Evolutionary conservation across 2,113 vertebrate species (phyloP).

Genomic region (Colossoma macropomum): DNA sequence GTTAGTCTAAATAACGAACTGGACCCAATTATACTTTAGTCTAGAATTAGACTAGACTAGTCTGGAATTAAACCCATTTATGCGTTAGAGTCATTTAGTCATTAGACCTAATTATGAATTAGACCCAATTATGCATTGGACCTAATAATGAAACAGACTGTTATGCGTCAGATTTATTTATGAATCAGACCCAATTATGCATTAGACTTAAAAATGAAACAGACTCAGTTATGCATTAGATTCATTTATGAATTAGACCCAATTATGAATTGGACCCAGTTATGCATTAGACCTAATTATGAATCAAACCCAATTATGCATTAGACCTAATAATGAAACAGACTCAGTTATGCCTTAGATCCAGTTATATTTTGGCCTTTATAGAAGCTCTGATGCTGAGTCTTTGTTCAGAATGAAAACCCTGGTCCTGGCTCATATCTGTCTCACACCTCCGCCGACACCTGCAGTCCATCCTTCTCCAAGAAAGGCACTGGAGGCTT

Average conservation of each 20-base stretch:
- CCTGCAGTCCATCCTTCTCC: conserved; percentile 77
- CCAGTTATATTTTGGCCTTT: neutral
- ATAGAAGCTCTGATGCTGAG: neutral
- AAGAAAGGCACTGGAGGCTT: conserved; percentile 81
- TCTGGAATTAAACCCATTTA: neutral
- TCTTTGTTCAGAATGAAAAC: conserved; percentile 72
- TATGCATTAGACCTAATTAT: neutral
- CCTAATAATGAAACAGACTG: no score
- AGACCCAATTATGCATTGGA: neutral
- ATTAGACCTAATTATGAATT: neutral
- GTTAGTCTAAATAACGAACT: neutral
- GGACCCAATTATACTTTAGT: neutral
- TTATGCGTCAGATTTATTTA: no score
- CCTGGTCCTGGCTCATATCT: conserved; percentile 79
- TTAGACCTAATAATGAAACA: neutral
- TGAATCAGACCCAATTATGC: neutral
- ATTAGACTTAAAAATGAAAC: neutral
- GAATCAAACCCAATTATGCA: no score
- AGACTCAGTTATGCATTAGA: neutral
- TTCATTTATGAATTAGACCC: no score
- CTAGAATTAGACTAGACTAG: no score
- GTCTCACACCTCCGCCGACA: conserved; percentile 63
- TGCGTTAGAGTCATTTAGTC: neutral
- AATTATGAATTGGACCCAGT: neutral
- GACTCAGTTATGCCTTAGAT: neutral